phyloP scores from a whole-genome alignment of 2,797 vertebrate genomes.

The Takifugu rubripes region DNA sequence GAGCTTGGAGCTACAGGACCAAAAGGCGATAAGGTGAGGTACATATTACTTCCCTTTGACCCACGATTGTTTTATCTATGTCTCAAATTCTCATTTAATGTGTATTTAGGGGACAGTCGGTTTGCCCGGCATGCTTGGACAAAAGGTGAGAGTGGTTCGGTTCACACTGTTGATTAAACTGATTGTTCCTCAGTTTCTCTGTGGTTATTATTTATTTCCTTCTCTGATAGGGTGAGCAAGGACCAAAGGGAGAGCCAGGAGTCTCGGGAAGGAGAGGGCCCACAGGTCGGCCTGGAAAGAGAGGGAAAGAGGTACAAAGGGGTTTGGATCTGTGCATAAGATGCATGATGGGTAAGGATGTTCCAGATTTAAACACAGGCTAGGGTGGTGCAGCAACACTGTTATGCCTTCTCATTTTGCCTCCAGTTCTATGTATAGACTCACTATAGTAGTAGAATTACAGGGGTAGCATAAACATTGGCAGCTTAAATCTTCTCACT shows the following conservation, averaged over 20 bases:
- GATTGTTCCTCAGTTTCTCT: background rate
- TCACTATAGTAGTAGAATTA: background rate
- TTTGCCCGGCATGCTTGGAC: constrained; percentile 89
- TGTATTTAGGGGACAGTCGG: constrained; percentile 74
- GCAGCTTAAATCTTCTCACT: constrained; percentile 7
- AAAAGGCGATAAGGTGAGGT: constrained; percentile 78
- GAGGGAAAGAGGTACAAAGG: constrained; percentile 86
- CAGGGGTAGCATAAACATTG: background rate
- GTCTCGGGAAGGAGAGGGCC: constrained; percentile 85
- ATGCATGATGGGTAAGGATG: background rate
- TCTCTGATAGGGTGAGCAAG: constrained; percentile 84
- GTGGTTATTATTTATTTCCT: background rate
- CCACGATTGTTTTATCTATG: too few relatives aligned
- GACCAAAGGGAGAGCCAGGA: constrained; percentile 86
- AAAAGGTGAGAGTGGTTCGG: constrained; percentile 76
- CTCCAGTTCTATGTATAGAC: constrained; percentile 21
- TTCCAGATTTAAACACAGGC: constrained; percentile 2
- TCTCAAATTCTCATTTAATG: constrained; percentile 17
- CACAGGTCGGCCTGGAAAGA: constrained; percentile 88
- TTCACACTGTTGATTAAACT: background rate
- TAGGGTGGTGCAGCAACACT: background rate
- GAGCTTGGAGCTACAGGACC: constrained; percentile 71
- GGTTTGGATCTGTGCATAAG: background rate
- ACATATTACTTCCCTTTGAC: background rate
- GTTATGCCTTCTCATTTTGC: constrained; percentile 4